These are phyloP conservation scores for Orthosia incerta DNA, from an alignment of 2,888 invertebrate species.

Conservation along the genomic window DNA sequence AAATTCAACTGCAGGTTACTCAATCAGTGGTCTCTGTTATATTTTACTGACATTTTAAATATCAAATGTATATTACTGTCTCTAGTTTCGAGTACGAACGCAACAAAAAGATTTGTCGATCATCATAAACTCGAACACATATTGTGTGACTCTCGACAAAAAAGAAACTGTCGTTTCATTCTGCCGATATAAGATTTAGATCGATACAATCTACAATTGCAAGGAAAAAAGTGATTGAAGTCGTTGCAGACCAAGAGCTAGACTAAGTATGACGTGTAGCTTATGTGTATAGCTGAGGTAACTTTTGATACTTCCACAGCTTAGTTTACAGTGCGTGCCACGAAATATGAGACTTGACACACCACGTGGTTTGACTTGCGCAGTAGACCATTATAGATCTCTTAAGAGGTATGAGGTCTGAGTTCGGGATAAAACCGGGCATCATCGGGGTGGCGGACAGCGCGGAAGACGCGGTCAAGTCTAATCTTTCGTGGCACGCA, in stretches of 20 bases:
- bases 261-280: not conserved
- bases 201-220: conserved; percentile 10
- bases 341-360: too few relatives aligned
- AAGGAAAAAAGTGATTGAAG: not conserved
- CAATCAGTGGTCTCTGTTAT: conserved; percentile 3
- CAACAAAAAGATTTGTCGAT: conserved; percentile 11
- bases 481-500: too few relatives aligned
- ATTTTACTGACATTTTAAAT: not conserved
- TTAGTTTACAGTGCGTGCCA: too few relatives aligned
- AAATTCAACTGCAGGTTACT: conserved; percentile 13
- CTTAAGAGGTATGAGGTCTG: too few relatives aligned
- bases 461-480: too few relatives aligned
- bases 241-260: not conserved
- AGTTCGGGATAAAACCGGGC: too few relatives aligned
- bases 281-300: not conserved
- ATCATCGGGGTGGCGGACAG: too few relatives aligned
- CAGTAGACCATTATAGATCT: too few relatives aligned
- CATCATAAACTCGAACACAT: not conserved
- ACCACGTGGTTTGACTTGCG: too few relatives aligned
- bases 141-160: conserved; percentile 14
- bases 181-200: not conserved
- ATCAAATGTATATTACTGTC: not conserved
- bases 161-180: conserved; percentile 3
- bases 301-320: not conserved
- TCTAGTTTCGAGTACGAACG: conserved; percentile 4